Percentiles rank a stretch among this genome's conserved stretches.
Conservation (phyloP, 2,888 invertebrate species). For the Heteromurus nitidus region DNA sequence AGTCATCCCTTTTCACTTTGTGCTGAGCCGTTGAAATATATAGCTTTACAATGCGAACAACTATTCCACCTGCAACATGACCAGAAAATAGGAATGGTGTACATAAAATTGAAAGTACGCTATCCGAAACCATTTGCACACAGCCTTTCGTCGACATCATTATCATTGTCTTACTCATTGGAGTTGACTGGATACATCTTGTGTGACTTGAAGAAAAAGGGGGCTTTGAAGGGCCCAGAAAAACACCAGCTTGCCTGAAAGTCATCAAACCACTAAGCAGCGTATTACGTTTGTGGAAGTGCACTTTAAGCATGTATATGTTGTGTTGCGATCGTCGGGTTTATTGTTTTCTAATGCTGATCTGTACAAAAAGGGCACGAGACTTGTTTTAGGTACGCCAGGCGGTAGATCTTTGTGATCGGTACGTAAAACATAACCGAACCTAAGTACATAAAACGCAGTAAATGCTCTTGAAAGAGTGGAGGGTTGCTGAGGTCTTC, state of each 20-base stretch:
- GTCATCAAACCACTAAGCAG: background rate
- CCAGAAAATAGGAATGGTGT: no score
- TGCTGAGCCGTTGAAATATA: background rate
- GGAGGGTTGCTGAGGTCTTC: background rate
- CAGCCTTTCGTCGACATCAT: background rate
- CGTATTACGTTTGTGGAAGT: background rate
- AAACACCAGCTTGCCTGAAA: background rate
- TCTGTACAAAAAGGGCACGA: conserved; percentile 37
- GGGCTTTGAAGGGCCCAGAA: background rate
- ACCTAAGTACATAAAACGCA: conserved; percentile 36
- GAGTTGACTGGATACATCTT: conserved; percentile 6
- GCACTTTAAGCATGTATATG: no score
- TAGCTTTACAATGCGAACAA: background rate
- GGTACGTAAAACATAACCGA: conserved; percentile 32
- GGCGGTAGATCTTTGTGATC: conserved; percentile 33
- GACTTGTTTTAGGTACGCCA: conserved; percentile 28
- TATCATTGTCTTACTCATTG: background rate
- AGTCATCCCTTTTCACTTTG: conserved; percentile 20
- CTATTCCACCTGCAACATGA: conserved; percentile 46
- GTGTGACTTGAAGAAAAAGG: background rate
- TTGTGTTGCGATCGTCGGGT: no score
- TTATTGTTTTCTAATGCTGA: conserved; percentile 32
- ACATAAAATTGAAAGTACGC: background rate
- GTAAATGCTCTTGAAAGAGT: conserved; percentile 27
- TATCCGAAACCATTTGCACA: background rate